These are phyloP conservation scores for Trachymyrmex cornetzi DNA, from an alignment of 1,140 invertebrate genomes.

Conservation along the genomic window DNA sequence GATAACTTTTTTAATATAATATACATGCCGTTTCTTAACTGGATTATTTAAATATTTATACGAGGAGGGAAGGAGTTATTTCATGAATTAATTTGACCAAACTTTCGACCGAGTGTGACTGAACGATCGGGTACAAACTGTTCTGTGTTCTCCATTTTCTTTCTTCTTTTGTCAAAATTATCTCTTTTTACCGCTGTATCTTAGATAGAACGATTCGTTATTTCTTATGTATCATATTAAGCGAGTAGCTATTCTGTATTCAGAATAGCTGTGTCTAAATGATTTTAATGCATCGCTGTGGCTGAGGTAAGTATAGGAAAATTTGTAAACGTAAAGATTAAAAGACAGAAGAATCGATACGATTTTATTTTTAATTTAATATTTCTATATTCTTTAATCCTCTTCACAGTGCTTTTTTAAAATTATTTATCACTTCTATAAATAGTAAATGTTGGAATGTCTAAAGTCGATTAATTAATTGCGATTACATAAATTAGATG, in stretches of 20 bases:
- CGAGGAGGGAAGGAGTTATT: neutral
- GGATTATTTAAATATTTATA: conserved; percentile 61
- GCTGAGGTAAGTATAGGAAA: neutral
- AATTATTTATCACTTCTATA: neutral
- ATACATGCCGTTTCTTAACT: conserved; percentile 11
- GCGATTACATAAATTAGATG: neutral
- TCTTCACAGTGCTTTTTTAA: neutral
- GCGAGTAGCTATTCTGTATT: too few species aligned
- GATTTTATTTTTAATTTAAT: neutral
- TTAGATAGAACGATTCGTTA: neutral
- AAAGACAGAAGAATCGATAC: too few species aligned
- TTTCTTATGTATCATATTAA: neutral
- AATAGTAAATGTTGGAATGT: neutral
- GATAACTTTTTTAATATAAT: conserved; percentile 12
- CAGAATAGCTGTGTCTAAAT: neutral
- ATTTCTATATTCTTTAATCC: neutral
- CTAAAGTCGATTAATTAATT: neutral
- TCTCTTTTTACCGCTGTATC: neutral
- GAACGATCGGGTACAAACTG: conserved; percentile 58
- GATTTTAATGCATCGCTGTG: neutral
- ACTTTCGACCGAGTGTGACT: conserved; percentile 22
- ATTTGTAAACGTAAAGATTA: neutral
- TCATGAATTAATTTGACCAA: conserved; percentile 44
- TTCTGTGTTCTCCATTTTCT: neutral
- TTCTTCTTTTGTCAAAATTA: neutral